Base-by-base conservation (phyloP, 64 coral and sea anemone genomes). In the Pachyseris speciosa region DNA sequence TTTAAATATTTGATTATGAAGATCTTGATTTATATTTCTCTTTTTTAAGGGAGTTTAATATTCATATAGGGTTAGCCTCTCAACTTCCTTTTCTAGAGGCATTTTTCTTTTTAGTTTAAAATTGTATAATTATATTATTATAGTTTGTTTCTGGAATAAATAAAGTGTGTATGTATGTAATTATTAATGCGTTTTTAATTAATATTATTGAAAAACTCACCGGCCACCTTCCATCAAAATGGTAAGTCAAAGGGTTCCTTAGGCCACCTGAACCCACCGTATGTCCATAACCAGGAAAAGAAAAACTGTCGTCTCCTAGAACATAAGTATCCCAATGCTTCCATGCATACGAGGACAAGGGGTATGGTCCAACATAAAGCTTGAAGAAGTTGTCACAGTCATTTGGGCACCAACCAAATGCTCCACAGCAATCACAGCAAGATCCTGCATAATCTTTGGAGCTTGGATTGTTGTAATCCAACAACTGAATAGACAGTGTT, bases 331-430 rank as follows among this genome's bases (percentile, higher is more conserved):
- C 44, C 90, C 90, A 93, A 1, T 22, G 52, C 30, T 61, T 80
- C 91, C 86, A 93, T 10, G 78, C 22, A 33, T 19, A 19, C 32
- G 67, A 31, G 49, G 89, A 33, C 42, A 33, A 6, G 10, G 94
- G 90, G 53, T 96, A 96, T 22, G 85, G 66, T 24, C 66, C 87
- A 26, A 93, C 26, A 49, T 55, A 84, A 12, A 96, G 38, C 30
- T 68, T 49, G 32, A 96, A 89, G 64, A 89, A 93, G 75, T 96
- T 96, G 47, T 96, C 94, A 85, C 94, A 96, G 4, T 77, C 36
- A 64, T 93, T 89, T 5, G 60, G 94, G 68, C 94, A 96, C 15
- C 8, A 85, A 27, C 90, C 71, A 63, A 93, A 76, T 20, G 19
- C 26, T 27, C 57, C 74, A 38, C 85, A 78, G 20, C 78, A 74